These are phyloP conservation scores for Argya squamiceps DNA, from an alignment of 2,797 vertebrate genomes.

Conservation along the genomic window DNA sequence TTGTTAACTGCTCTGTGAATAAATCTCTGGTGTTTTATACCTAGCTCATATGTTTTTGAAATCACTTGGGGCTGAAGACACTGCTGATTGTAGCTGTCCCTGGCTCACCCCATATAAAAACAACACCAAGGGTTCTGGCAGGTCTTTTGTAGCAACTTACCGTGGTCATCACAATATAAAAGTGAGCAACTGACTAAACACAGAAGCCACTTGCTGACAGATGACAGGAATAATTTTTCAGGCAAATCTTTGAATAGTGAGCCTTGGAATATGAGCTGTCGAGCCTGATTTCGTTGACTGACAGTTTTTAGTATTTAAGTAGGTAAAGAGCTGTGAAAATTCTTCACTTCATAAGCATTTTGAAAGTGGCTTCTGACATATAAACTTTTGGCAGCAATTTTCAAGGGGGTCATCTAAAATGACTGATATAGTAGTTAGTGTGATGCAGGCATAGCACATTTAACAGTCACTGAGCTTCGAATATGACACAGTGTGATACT, in stretches of 20 bases:
- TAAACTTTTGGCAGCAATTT: slow-evolving; percentile 80
- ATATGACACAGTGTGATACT: slow-evolving; percentile 66
- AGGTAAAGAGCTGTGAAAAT: slow-evolving; percentile 72
- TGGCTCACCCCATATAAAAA: not conserved
- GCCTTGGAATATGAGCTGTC: slow-evolving; percentile 45
- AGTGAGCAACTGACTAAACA: slow-evolving; percentile 65
- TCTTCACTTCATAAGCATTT: slow-evolving; percentile 73
- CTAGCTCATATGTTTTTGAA: not conserved
- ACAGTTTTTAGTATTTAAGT: slow-evolving; percentile 72
- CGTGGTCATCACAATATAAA: slow-evolving; percentile 25
- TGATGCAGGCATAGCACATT: slow-evolving; percentile 52
- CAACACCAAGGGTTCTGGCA: not conserved
- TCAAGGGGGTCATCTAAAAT: slow-evolving; percentile 73
- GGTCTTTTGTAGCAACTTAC: slow-evolving; percentile 14
- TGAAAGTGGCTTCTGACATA: slow-evolving; percentile 73
- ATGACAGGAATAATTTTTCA: slow-evolving; percentile 64
- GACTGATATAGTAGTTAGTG: slow-evolving; percentile 75
- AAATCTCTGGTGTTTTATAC: not conserved
- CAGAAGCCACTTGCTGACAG: slow-evolving; percentile 30
- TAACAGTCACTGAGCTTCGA: slow-evolving; percentile 59
- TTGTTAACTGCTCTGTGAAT: not conserved
- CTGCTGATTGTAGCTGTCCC: not conserved
- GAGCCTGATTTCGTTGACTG: slow-evolving; percentile 66
- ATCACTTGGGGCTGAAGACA: not conserved
- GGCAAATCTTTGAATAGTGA: slow-evolving; percentile 53